Conservation (phyloP, 2,113 vertebrate genomes). For the Melierax canorus region DNA sequence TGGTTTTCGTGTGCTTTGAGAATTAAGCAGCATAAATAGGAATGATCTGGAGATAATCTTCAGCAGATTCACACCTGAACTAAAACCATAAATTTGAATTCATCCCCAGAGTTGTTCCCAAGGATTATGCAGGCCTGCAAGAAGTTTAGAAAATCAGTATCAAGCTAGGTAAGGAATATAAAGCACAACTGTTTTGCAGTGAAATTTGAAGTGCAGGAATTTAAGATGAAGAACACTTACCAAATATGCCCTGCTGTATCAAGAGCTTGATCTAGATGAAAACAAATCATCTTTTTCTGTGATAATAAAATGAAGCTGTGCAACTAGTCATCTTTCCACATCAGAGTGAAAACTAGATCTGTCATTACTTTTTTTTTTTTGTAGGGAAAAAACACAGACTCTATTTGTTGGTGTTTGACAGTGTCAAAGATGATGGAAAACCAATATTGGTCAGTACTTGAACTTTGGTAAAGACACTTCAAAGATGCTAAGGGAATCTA, state of each 20-base stretch:
- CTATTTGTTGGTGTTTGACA: neutral
- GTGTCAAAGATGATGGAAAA: neutral
- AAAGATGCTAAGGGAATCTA: neutral
- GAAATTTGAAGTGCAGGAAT: neutral
- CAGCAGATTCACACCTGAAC: neutral
- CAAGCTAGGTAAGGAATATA: neutral
- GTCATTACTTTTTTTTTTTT: neutral
- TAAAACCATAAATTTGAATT: neutral
- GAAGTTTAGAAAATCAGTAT: neutral
- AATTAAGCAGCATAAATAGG: neutral
- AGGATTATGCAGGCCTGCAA: neutral
- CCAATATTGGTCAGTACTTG: neutral
- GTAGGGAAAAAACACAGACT: neutral
- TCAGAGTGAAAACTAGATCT: neutral
- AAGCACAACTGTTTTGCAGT: neutral
- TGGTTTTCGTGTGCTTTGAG: neutral
- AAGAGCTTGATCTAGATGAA: neutral
- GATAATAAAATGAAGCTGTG: neutral
- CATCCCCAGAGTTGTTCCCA: neutral
- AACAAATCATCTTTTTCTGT: neutral
- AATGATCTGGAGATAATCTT: neutral
- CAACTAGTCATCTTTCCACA: neutral
- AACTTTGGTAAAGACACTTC: neutral
- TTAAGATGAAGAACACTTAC: neutral
- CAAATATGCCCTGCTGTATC: neutral